phyloP scores from a whole-genome alignment of 2,888 invertebrate species.

The Plebejus argus region DNA sequence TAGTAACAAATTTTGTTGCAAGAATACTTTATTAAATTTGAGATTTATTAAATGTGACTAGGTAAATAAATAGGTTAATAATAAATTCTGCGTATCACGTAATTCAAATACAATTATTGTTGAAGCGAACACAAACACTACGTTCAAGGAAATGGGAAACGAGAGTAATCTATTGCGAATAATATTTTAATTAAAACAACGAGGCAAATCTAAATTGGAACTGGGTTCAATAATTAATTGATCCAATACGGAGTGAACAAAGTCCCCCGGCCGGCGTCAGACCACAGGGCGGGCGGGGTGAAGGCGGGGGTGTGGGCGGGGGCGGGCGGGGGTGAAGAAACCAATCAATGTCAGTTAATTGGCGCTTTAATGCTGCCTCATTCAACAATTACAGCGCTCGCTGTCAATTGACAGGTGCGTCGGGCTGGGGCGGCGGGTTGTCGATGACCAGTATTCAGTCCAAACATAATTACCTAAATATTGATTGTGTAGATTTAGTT shows the following conservation, averaged over 20 bases:
- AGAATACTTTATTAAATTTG: too few species aligned
- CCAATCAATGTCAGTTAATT: slow-evolving; percentile 79
- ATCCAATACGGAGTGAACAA: slow-evolving; percentile 38
- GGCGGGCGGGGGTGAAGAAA: slow-evolving; percentile 54
- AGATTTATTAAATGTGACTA: too few species aligned
- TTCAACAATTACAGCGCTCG: slow-evolving; percentile 74
- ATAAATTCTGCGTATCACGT: not conserved
- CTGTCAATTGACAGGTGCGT: slow-evolving; percentile 58
- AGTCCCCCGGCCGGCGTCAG: slow-evolving; percentile 39
- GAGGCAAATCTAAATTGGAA: slow-evolving; percentile 38
- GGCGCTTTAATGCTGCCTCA: slow-evolving; percentile 77
- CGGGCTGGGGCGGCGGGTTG: slow-evolving; percentile 49
- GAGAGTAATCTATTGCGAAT: slow-evolving; percentile 3
- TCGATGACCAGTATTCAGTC: slow-evolving; percentile 32
- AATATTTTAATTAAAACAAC: slow-evolving; percentile 38
- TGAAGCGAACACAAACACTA: not conserved
- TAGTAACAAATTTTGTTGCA: too few species aligned
- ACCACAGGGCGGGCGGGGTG: slow-evolving; percentile 34
- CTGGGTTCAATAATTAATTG: slow-evolving; percentile 38
- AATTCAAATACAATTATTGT: not conserved
- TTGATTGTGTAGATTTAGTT: too few species aligned
- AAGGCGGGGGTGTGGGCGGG: slow-evolving; percentile 32
- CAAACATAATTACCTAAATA: too few species aligned
- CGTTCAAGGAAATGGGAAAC: not conserved
- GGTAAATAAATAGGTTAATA: too few species aligned